Evolutionary conservation across 2,888 invertebrate genomes (phyloP).

Genomic region (Pyralis farinalis): DNA sequence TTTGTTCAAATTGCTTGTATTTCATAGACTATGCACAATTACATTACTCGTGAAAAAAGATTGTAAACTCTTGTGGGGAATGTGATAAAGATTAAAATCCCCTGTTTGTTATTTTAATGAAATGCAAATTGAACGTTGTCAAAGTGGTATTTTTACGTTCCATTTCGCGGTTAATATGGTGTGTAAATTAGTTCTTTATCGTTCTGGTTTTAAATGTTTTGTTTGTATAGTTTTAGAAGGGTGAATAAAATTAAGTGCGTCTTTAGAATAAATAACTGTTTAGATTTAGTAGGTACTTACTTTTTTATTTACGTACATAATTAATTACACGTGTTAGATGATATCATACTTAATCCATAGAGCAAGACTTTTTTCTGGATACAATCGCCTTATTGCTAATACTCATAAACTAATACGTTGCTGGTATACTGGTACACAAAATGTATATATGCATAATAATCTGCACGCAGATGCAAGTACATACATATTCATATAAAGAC

Average conservation of each 20-base stretch:
- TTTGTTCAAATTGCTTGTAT: constrained; percentile 72
- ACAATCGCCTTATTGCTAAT: too few relatives aligned
- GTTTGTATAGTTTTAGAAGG: constrained; percentile 63
- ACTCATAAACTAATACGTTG: too few relatives aligned
- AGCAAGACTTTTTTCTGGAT: too few relatives aligned
- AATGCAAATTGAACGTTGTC: constrained; percentile 26
- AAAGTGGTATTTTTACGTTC: constrained; percentile 55
- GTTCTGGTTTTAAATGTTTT: constrained; percentile 57
- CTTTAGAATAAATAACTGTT: too few relatives aligned
- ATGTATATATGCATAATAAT: background rate
- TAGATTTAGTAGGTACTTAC: too few relatives aligned
- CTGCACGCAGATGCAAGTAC: constrained; percentile 16
- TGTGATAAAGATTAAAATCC: constrained; percentile 29
- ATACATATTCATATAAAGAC: constrained; percentile 42
- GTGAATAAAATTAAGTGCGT: constrained; percentile 69
- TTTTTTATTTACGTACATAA: too few relatives aligned
- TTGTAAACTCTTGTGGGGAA: background rate
- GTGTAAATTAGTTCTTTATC: constrained; percentile 80
- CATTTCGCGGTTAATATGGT: constrained; percentile 73
- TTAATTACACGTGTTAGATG: too few relatives aligned
- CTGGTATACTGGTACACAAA: too few relatives aligned
- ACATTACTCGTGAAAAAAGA: constrained; percentile 6
- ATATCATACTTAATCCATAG: too few relatives aligned
- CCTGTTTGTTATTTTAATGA: constrained; percentile 11
- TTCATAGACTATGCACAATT: constrained; percentile 34